phyloP scores from a whole-genome alignment of 2,888 invertebrate species.

The Watsonalla cultraria region DNA sequence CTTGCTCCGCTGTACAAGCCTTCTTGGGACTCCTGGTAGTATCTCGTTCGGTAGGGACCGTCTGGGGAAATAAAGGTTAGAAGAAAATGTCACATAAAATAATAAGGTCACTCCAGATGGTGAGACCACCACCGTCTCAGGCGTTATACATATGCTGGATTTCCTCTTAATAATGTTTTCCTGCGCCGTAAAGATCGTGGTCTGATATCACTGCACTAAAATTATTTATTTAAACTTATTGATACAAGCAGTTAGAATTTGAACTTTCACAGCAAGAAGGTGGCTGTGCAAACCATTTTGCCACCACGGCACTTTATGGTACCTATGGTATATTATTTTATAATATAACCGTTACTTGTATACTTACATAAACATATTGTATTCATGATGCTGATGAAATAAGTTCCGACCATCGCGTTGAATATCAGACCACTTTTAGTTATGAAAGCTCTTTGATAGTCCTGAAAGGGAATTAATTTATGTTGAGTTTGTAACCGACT shows the following conservation, averaged over 20 bases:
- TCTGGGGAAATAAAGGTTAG: constrained; percentile 65
- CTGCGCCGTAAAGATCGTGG: neutral
- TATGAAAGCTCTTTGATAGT: constrained; percentile 83
- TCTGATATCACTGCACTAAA: neutral
- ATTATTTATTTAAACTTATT: too few relatives aligned
- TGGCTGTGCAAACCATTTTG: too few relatives aligned
- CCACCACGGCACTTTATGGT: too few relatives aligned
- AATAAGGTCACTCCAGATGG: too few relatives aligned
- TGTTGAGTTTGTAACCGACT: too few relatives aligned
- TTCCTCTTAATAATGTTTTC: too few relatives aligned
- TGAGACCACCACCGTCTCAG: too few relatives aligned
- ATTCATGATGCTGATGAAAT: constrained; percentile 83
- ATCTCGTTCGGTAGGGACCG: constrained; percentile 91
- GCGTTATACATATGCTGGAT: too few relatives aligned
- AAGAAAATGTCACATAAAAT: too few relatives aligned
- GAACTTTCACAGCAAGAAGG: too few relatives aligned
- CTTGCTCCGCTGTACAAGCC: constrained; percentile 93
- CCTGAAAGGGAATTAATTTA: constrained; percentile 46
- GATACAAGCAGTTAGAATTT: too few relatives aligned
- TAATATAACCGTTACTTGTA: neutral
- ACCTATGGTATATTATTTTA: neutral
- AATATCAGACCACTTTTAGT: constrained; percentile 85
- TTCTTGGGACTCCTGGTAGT: constrained; percentile 94
- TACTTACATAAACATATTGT: constrained; percentile 84
- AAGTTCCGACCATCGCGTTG: constrained; percentile 82